These are phyloP conservation scores for Trochalopteron elliotii DNA, from an alignment of 2,113 vertebrate species.

Conservation along the genomic window DNA sequence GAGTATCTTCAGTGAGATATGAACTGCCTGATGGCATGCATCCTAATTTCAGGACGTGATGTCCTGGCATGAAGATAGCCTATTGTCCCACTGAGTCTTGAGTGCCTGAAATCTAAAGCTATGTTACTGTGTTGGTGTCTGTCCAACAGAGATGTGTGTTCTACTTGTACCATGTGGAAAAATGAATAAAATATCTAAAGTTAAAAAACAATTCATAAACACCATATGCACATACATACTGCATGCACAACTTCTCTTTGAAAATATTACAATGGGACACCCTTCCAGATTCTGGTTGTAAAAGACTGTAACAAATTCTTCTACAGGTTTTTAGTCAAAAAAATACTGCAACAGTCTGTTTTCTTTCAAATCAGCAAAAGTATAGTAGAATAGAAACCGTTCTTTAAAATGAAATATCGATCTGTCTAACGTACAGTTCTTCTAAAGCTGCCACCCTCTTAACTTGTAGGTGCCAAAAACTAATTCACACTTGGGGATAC, in stretches of 20 bases:
- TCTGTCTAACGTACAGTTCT: neutral
- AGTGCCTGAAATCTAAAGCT: conserved; percentile 62
- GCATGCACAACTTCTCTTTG: conserved; percentile 68
- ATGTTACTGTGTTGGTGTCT: conserved; percentile 66
- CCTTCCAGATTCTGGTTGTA: conserved; percentile 59
- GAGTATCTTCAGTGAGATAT: conserved; percentile 17
- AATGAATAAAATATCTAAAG: conserved; percentile 76
- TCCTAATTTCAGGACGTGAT: conserved; percentile 24
- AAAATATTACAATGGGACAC: conserved; percentile 68
- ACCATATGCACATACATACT: conserved; percentile 74
- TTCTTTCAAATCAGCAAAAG: conserved; percentile 22
- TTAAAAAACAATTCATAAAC: conserved; percentile 77
- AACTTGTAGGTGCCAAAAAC: conserved; percentile 5
- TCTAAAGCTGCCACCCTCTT: neutral
- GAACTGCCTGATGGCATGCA: conserved; percentile 31
- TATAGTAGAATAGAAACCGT: neutral
- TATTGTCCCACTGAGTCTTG: conserved; percentile 46
- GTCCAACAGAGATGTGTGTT: conserved; percentile 72
- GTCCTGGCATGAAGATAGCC: conserved; percentile 51
- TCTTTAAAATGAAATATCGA: conserved; percentile 8
- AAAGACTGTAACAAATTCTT: conserved; percentile 48
- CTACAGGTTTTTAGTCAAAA: conserved; percentile 46
- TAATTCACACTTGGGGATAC: conserved; percentile 19
- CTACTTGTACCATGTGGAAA: conserved; percentile 75
- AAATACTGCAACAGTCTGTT: conserved; percentile 52